phyloP scores from a whole-genome alignment of 1,140 invertebrate species.

The Drosophila sucinea region DNA sequence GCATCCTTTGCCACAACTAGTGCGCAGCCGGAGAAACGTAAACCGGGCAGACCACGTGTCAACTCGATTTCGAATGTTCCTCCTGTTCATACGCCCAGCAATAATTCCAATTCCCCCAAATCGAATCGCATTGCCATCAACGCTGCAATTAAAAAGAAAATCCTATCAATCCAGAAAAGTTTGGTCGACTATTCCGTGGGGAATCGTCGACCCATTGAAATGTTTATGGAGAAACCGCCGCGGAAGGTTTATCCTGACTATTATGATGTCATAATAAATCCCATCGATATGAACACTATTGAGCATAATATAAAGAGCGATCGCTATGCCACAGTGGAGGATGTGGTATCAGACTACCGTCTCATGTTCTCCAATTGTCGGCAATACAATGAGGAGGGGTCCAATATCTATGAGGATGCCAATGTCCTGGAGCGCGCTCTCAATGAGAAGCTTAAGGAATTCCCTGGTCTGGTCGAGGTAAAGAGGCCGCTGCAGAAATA shows the following conservation, averaged over 20 bases:
- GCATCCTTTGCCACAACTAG: constrained; percentile 25
- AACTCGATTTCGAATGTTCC: constrained; percentile 84
- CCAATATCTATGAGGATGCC: constrained; percentile 97
- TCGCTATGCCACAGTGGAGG: constrained; percentile 86
- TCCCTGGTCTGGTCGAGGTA: constrained; percentile 82
- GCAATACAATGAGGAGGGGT: constrained; percentile 97
- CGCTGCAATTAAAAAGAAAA: constrained; percentile 87
- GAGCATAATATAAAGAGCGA: constrained; percentile 93
- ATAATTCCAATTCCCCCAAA: constrained; percentile 65
- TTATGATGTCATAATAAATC: constrained; percentile 95
- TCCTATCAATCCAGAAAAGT: constrained; percentile 89
- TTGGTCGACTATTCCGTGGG: constrained; percentile 90
- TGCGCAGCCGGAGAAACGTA: constrained; percentile 68
- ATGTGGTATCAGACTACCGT: constrained; percentile 87
- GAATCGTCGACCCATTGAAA: constrained; percentile 92
- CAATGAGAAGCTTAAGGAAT: constrained; percentile 92
- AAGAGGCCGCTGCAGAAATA: constrained; percentile 74
- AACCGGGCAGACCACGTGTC: constrained; percentile 77
- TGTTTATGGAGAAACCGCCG: constrained; percentile 98
- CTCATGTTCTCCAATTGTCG: constrained; percentile 98
- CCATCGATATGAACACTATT: constrained; percentile 97
- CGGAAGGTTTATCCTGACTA: constrained; percentile 98
- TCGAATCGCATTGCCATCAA: constrained; percentile 76
- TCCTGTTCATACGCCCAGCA: constrained; percentile 83
- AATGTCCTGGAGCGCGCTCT: constrained; percentile 93